Percentiles rank a stretch among this genome's conserved stretches.
These are phyloP conservation scores for Gerris lacustris DNA, from an alignment of 2,888 invertebrate genomes.

Conservation along the genomic window DNA sequence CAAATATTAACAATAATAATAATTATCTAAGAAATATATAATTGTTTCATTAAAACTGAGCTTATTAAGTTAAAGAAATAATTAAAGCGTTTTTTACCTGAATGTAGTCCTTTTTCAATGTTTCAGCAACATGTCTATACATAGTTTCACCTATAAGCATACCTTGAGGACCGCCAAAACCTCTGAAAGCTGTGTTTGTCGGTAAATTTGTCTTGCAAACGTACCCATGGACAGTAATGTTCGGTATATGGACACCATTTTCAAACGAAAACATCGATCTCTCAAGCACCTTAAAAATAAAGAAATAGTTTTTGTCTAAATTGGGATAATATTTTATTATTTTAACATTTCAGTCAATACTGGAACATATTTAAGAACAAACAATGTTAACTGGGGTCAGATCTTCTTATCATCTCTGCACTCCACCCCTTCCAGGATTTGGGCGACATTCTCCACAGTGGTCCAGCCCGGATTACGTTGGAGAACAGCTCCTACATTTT, in stretches of 20 bases:
- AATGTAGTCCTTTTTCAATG: slow-evolving; percentile 49
- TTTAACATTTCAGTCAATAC: no score
- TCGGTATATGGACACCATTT: slow-evolving; percentile 70
- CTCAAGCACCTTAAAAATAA: slow-evolving; percentile 55
- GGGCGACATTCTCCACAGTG: no score
- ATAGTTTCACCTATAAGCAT: slow-evolving; percentile 70
- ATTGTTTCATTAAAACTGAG: no score
- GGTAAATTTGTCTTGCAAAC: slow-evolving; percentile 79
- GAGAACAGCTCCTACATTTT: no score
- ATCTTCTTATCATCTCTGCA: no score
- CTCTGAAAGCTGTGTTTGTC: slow-evolving; percentile 86
- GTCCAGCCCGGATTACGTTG: no score
- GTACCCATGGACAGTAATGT: slow-evolving; percentile 55
- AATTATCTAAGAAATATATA: not conserved
- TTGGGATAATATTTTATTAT: no score
- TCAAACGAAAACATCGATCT: slow-evolving; percentile 72
- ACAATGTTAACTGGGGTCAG: no score
- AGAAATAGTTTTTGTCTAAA: no score
- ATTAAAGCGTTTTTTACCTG: slow-evolving; percentile 40
- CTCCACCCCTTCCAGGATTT: no score
- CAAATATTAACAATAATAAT: not conserved
- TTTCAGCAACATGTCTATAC: slow-evolving; percentile 60
- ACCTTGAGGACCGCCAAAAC: slow-evolving; percentile 83
- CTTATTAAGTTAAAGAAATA: no score
- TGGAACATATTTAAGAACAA: no score